Percentiles rank a stretch among this genome's conserved stretches.
These are phyloP conservation scores for Diarsia brunnea DNA, from an alignment of 2,888 invertebrate genomes.

Conservation along the genomic window DNA sequence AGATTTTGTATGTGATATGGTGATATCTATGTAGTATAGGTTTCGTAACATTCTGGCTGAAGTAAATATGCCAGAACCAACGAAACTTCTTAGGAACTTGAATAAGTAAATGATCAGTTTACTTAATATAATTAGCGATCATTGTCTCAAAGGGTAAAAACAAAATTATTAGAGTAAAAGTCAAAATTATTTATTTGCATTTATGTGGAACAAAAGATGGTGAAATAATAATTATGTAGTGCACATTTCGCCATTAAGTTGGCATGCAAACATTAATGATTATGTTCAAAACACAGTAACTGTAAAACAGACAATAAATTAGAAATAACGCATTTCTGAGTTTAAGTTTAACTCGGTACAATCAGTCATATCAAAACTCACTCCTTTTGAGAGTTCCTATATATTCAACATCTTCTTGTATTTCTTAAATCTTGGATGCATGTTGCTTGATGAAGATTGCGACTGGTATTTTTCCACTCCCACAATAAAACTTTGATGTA, in stretches of 20 bases:
- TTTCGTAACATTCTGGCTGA: neutral
- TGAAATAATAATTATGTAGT: no score
- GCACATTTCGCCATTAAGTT: no score
- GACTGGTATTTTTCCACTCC: neutral
- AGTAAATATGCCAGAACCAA: neutral
- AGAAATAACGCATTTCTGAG: no score
- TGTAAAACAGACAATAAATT: no score
- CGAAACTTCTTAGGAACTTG: neutral
- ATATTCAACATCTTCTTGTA: neutral
- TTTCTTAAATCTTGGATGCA: neutral
- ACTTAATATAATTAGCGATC: neutral
- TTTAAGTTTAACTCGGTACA: no score
- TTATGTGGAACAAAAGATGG: no score
- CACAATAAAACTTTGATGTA: neutral
- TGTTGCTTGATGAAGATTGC: neutral
- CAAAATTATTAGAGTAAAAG: no score
- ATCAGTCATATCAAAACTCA: neutral
- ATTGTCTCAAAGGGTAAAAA: neutral
- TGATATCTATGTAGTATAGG: neutral
- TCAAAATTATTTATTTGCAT: no score
- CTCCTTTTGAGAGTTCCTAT: neutral
- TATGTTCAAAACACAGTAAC: no score
- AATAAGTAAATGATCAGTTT: neutral
- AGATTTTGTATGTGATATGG: slow-evolving; percentile 18
- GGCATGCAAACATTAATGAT: no score